Conservation (phyloP, 2,888 invertebrate species). For the Luffia ferchaultella region DNA sequence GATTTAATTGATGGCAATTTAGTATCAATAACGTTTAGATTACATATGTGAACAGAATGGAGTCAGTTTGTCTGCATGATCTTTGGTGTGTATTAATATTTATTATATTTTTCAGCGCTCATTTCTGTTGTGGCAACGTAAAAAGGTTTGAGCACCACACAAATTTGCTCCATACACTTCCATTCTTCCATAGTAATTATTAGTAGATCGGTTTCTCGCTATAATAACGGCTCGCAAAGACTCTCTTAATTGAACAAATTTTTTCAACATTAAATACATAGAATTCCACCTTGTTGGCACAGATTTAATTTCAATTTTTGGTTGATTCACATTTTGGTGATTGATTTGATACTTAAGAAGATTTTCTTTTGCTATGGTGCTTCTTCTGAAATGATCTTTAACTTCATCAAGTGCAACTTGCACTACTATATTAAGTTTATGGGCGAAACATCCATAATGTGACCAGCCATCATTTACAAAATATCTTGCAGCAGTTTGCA, state of each 20-base stretch:
- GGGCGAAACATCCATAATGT: no score
- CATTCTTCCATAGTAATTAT: conserved; percentile 12
- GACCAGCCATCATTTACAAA: conserved; percentile 11
- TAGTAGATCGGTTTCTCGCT: conserved; percentile 8
- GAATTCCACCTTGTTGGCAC: conserved; percentile 10
- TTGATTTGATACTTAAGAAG: no score
- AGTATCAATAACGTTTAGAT: no score
- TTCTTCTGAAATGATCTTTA: not conserved
- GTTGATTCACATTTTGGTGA: conserved; percentile 11
- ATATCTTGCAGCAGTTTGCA: conserved; percentile 10
- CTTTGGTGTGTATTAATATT: no score
- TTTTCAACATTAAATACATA: conserved; percentile 12
- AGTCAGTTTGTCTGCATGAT: no score
- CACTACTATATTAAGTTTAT: conserved; percentile 15
- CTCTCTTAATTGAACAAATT: conserved; percentile 11
- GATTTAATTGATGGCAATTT: no score
- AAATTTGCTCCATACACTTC: conserved; percentile 11
- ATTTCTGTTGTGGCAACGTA: conserved; percentile 9
- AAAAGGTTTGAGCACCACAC: conserved; percentile 10
- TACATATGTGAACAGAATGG: no score
- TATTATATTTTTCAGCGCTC: conserved; percentile 14
- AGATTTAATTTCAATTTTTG: conserved; percentile 10
- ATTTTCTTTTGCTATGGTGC: no score
- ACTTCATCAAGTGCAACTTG: conserved; percentile 10
- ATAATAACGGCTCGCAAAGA: conserved; percentile 12